Base-by-base conservation (phyloP, 2,888 invertebrate genomes). In the Anoncus sp. region DNA sequence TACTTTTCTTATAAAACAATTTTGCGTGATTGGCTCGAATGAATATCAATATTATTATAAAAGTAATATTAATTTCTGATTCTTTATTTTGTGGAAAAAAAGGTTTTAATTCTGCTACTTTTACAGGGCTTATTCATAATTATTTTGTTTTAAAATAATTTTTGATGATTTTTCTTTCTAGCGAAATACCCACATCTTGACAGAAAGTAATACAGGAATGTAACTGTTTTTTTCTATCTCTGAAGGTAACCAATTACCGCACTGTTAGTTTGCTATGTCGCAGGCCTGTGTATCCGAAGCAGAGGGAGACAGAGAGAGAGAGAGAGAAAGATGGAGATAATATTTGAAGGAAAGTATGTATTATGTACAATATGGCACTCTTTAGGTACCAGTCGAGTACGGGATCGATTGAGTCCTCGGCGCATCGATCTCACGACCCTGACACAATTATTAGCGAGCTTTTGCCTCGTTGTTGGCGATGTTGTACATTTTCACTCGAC, bases 361-460 rank as follows among this genome's bases (percentile, higher is more conserved):
- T 31, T 7, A 31, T 31, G 31, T 31, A 31, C 31, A 3, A 31
- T n/a, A n/a, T n/a, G n/a, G n/a, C n/a, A n/a, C n/a, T n/a, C n/a
- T n/a, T n/a, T n/a, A n/a, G n/a, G n/a, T n/a, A n/a, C 3, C 4
- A 31, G 31, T 5, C 31, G 31, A 31, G 31, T 31, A 31, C 31
- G 3, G 31, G 31, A 31, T 31, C 4, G 7, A 31, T 31, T 7
- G 31, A n/a, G 31, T 31, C 31, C 31, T 31, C 31, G 31, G 60
- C 66, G 49, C 59, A 74, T 79, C 74, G 79, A 79, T 79, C 70
- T 77, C 65, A 49, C 70, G 74, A 79, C 77, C 79, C 47, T 77
- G 79, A 69, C 73, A 73, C 70, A 65, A 77, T 74, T 74, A 77
- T 73, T 70, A 73, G 51, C 35, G 45, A 73, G 77, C 70, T 66